Evolutionary conservation across 2,113 vertebrate genomes (phyloP).

Genomic region (Isichthys henryi): DNA sequence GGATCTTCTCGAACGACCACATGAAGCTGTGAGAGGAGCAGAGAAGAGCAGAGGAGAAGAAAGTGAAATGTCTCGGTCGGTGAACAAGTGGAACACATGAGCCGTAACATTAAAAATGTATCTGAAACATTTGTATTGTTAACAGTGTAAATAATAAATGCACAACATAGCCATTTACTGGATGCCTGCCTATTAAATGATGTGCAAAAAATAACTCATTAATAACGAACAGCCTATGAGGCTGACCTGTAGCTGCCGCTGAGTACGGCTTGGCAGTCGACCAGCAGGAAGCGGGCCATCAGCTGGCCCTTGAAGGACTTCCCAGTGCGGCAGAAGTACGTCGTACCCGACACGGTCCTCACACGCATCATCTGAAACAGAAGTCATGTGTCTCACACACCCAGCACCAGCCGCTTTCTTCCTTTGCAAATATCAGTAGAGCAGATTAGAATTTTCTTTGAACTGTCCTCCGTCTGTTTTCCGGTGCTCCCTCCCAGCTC

Average conservation of each 20-base stretch:
- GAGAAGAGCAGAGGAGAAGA: conserved; percentile 29
- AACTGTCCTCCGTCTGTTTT: not conserved
- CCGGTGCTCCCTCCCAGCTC: not conserved
- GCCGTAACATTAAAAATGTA: not conserved
- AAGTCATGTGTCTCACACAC: conserved; percentile 16
- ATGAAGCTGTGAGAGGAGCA: conserved; percentile 72
- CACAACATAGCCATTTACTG: not conserved
- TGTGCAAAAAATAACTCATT: not conserved
- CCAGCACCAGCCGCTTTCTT: not conserved
- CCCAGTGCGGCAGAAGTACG: conserved; percentile 85
- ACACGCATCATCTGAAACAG: conserved; percentile 83
- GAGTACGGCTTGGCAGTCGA: conserved; percentile 88
- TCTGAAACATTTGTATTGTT: not conserved
- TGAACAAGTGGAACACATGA: not conserved
- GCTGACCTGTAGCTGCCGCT: conserved; percentile 90
- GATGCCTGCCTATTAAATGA: not conserved
- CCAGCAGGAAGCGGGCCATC: conserved; percentile 88
- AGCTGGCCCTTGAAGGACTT: conserved; percentile 92
- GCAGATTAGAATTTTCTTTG: not conserved
- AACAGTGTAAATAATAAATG: not conserved
- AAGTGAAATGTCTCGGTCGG: not conserved
- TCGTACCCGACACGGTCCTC: conserved; percentile 82
- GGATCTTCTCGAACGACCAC: conserved; percentile 99
- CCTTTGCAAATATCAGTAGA: not conserved
- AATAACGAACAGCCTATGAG: not conserved